Percentiles rank a stretch among this genome's conserved stretches.
These are phyloP conservation scores for Xestia ashworthii DNA, from an alignment of 2,888 invertebrate species.

Conservation along the genomic window DNA sequence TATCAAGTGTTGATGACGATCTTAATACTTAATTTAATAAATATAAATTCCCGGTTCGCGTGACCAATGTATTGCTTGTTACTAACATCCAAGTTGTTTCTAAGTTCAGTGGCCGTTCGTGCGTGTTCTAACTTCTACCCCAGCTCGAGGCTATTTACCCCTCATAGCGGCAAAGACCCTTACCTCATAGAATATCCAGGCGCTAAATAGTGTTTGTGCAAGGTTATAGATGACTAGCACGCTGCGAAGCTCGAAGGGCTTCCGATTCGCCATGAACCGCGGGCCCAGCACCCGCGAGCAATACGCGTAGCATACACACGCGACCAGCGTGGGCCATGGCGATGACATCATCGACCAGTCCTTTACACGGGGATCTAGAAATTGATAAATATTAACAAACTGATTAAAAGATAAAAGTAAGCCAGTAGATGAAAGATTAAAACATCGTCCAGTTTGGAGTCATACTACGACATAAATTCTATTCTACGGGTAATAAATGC, in stretches of 20 bases:
- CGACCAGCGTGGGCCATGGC: constrained; percentile 95
- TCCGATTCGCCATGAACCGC: constrained; percentile 96
- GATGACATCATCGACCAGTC: constrained; percentile 97
- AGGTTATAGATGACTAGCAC: constrained; percentile 96
- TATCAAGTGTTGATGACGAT: constrained; percentile 23
- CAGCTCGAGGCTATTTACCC: constrained; percentile 42
- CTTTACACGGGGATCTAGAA: constrained; percentile 96
- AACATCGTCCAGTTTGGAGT: not conserved
- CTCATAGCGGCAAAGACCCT: constrained; percentile 35
- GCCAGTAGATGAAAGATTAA: not conserved
- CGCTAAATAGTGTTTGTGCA: constrained; percentile 96
- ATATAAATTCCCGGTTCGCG: constrained; percentile 36
- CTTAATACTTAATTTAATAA: constrained; percentile 12
- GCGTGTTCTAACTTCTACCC: constrained; percentile 39
- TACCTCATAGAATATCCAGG: constrained; percentile 98
- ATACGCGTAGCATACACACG: constrained; percentile 96
- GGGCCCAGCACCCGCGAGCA: constrained; percentile 96
- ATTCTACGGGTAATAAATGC: constrained; percentile 11
- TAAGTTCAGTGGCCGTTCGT: constrained; percentile 57
- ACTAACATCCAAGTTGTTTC: constrained; percentile 32
- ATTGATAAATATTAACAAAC: constrained; percentile 36
- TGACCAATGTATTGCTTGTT: constrained; percentile 42
- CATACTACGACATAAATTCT: not conserved
- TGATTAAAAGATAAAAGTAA: constrained; percentile 17
- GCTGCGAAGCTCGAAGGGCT: constrained; percentile 95